Evolutionary conservation across 2,797 vertebrate species (phyloP).

Genomic region (Petrocephalus schoutedeni): DNA sequence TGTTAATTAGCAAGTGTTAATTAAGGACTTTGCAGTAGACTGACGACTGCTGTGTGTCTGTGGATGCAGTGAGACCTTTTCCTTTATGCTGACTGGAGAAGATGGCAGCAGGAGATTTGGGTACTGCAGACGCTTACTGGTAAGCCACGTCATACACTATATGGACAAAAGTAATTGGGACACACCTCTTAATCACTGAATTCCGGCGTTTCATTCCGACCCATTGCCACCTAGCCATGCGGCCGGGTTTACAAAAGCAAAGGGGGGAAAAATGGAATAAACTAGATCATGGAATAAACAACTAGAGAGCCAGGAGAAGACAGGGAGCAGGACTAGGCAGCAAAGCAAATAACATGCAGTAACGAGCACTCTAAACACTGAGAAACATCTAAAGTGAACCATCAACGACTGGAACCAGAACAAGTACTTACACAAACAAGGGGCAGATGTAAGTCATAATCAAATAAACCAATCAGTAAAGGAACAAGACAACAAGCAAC

Average conservation of each 20-base stretch:
- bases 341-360: no score
- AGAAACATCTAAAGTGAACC: no score
- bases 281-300: no score
- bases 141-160: slow-evolving; percentile 54
- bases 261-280: no score
- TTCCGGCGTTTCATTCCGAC: background rate
- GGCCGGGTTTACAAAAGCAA: background rate
- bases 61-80: slow-evolving; percentile 88
- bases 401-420: no score
- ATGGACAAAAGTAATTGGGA: background rate
- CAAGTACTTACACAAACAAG: no score
- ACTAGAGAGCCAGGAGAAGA: no score
- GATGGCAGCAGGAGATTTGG: slow-evolving; percentile 95
- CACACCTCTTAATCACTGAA: background rate
- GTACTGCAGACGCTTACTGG: slow-evolving; percentile 93
- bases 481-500: no score
- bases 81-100: slow-evolving; percentile 98
- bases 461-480: no score
- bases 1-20: background rate
- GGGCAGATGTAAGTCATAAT: no score
- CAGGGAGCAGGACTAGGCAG: no score
- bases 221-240: background rate
- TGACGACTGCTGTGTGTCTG: slow-evolving; percentile 26
- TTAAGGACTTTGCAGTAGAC: background rate
- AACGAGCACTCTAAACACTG: no score